A percentile compares a stretch with the other conserved stretches of the same genome.
phyloP scores from a whole-genome alignment of 2,113 vertebrate species.

The Ptyas mucosa region DNA sequence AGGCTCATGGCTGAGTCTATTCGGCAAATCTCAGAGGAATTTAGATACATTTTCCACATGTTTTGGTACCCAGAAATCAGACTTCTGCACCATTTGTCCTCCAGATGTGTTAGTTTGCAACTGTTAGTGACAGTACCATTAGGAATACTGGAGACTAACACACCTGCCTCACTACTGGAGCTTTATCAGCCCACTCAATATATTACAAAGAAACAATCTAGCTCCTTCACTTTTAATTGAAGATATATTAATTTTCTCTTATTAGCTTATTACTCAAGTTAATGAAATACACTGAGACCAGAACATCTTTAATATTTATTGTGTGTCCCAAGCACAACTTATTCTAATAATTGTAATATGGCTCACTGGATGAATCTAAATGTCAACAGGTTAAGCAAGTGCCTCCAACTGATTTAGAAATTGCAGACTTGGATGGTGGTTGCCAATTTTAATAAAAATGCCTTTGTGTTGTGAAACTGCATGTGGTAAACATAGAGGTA shows the following conservation, averaged over 20 bases:
- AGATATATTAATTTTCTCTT: neutral
- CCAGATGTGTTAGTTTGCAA: neutral
- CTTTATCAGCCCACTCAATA: neutral
- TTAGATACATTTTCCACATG: neutral
- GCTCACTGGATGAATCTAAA: neutral
- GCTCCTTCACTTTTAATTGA: neutral
- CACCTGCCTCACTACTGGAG: neutral
- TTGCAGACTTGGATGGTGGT: neutral
- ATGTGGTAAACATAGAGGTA: neutral
- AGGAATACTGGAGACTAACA: neutral
- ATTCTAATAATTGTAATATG: neutral
- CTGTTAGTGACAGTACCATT: neutral
- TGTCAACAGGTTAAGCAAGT: neutral
- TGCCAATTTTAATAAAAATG: neutral
- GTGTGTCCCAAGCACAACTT: neutral
- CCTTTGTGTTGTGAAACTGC: neutral
- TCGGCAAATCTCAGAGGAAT: neutral
- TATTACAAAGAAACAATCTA: neutral
- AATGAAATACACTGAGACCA: neutral
- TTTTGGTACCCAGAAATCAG: neutral
- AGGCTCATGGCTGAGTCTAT: neutral
- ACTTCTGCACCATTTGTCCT: neutral
- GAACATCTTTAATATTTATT: neutral
- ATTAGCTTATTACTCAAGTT: neutral
- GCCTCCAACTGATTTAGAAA: neutral